Evolutionary conservation across 2,113 vertebrate genomes (phyloP), one percentile per base, ranked within the genome.

Genomic region (Daboia siamensis): DNA sequence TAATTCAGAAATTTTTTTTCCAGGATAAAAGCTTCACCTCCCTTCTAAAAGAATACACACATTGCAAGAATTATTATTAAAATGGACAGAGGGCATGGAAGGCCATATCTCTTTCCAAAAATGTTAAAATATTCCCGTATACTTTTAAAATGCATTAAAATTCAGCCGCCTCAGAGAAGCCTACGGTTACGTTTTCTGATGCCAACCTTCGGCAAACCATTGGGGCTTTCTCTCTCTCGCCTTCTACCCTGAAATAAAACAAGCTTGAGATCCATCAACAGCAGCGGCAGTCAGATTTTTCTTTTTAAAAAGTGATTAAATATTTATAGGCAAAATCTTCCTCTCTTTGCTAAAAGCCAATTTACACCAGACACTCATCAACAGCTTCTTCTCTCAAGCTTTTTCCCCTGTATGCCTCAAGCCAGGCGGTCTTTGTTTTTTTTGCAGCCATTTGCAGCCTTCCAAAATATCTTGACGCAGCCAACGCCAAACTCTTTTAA

Each of bases 201-300:
- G 3, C 87, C 86, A 94, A 93, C 1, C 23, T 9, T 44, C 51
- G 56, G 59, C 61, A 88, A 29, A 80, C 88, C 10, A 20, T 2
- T n/a, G 84, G 20, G 26, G n/a, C 39, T 46, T 29, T 57, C 21
- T 86, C 92, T 21, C 91, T 17, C 69, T 48, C 51, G 91, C 94
- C 90, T 93, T 69, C n/a, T 54, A 92, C 80, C 69, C 95, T 96
- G 95, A 97, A 96, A 95, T 86, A 96, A 95, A 97, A 64, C 93
- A 96, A 96, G 96, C 97, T 97, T 96, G 96, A 97, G 97, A 97
- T 93, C 96, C 97, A 96, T 97, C 95, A 97, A 96, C 64, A 94
- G 96, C 92, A 94, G 94, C 94, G 96, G 96, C 94, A 97, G 96
- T 95, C 97, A 97, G 96, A 97, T 48, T 86, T 46, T 20, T 96